phyloP scores from a whole-genome alignment of 2,113 vertebrate species.

The Cavia aperea region DNA sequence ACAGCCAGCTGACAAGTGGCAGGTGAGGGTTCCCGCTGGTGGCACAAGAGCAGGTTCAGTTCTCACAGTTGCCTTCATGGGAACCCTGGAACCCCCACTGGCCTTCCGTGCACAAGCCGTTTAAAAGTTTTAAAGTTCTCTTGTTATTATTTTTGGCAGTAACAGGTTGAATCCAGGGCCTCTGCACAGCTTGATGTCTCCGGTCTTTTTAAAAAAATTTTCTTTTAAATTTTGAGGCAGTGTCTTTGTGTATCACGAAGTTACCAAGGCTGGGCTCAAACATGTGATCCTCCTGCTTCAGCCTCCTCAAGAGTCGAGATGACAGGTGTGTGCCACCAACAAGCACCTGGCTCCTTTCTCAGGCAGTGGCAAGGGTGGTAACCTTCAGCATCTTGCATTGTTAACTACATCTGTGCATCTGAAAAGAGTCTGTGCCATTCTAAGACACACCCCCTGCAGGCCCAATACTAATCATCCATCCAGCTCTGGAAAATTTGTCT shows the following conservation, averaged over 20 bases:
- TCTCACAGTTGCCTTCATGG: not conserved
- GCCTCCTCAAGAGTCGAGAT: not conserved
- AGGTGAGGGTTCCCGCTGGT: not conserved
- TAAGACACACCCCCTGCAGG: rapidly evolving
- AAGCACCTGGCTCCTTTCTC: not conserved
- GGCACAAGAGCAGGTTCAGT: not conserved
- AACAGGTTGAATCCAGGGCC: not conserved
- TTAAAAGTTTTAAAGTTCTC: not conserved
- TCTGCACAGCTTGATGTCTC: too few relatives aligned
- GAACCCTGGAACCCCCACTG: not conserved
- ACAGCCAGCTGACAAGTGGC: not conserved
- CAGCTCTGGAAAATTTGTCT: not conserved
- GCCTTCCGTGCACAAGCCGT: not conserved
- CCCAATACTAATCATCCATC: rapidly evolving
- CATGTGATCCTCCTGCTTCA: not conserved
- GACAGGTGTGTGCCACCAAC: not conserved
- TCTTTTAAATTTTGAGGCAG: not conserved
- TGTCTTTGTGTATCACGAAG: not conserved
- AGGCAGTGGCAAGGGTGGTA: rapidly evolving
- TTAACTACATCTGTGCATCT: rapidly evolving
- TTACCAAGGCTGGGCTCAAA: not conserved
- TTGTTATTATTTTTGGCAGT: not conserved
- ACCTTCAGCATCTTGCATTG: not conserved
- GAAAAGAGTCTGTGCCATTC: rapidly evolving
- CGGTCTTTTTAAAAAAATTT: not conserved